Conservation (phyloP, 2,888 invertebrate genomes). For the Muscina levida region DNA sequence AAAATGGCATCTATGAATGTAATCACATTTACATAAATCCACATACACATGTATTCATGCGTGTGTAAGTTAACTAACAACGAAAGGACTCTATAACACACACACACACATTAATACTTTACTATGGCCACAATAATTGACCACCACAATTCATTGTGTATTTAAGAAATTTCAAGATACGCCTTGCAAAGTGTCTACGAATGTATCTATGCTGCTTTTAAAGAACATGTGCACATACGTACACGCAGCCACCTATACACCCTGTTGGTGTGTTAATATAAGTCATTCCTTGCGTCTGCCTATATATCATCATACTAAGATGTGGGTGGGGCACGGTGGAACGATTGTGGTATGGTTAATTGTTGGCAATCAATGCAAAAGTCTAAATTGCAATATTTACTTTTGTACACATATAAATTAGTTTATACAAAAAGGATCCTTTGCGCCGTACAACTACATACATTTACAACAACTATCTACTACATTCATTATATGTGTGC, state of each 20-base stretch:
- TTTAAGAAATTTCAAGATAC: conserved; percentile 15
- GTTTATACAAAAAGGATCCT: neutral
- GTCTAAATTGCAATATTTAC: conserved; percentile 18
- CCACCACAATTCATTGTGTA: conserved; percentile 33
- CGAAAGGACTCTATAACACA: neutral
- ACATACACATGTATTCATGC: neutral
- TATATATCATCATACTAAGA: neutral
- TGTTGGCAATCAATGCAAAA: conserved; percentile 43
- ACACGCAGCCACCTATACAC: neutral
- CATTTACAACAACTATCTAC: neutral
- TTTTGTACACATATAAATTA: conserved; percentile 6
- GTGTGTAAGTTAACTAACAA: neutral
- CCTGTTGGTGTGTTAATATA: neutral
- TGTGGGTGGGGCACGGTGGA: neutral
- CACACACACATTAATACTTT: conserved; percentile 36
- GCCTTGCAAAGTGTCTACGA: neutral
- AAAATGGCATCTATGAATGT: too few species aligned
- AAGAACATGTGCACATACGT: too few species aligned
- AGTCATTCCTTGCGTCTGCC: neutral
- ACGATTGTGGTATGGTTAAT: conserved; percentile 23
- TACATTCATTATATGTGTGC: neutral
- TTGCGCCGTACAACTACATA: neutral
- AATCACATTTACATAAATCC: too few species aligned
- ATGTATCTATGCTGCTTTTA: neutral
- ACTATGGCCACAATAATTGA: conserved; percentile 41